phyloP scores from a whole-genome alignment of 1,140 invertebrate species.

The Temnothorax longispinosus region DNA sequence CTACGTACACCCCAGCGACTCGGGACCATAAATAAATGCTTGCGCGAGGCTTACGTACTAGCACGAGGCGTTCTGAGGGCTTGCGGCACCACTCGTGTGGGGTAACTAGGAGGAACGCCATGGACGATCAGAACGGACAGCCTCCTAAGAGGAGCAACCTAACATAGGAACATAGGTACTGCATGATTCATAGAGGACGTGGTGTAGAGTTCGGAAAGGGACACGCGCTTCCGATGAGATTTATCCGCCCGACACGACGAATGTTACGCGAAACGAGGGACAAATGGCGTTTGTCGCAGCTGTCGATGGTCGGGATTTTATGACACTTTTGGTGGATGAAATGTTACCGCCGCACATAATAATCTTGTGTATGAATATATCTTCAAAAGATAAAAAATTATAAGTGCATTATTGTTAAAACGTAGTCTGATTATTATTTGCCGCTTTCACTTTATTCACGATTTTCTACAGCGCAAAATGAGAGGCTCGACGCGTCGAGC shows the following conservation, averaged over 20 bases:
- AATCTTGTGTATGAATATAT: not conserved
- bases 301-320: conserved; percentile 40
- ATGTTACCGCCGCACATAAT: not conserved
- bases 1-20: conserved; percentile 80
- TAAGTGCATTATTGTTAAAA: not conserved
- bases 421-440: not conserved
- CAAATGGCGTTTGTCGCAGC: conserved; percentile 56
- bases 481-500: not conserved
- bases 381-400: not conserved
- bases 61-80: conserved; percentile 71
- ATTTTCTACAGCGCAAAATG: not conserved
- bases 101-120: conserved; percentile 83
- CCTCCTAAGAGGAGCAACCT: conserved; percentile 78
- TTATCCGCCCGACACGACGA: conserved; percentile 60
- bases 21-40: conserved; percentile 84
- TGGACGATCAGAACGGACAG: conserved; percentile 83
- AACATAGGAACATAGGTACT: conserved; percentile 72
- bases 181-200: conserved; percentile 80
- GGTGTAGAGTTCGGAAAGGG: conserved; percentile 54
- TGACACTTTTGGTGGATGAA: not conserved
- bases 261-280: conserved; percentile 57
- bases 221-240: conserved; percentile 70
- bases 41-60: conserved; percentile 79
- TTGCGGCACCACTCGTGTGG: conserved; percentile 72
- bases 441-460: not conserved